Percentiles rank a stretch among this genome's conserved stretches.
These are phyloP conservation scores for Zootoca vivipara DNA, from an alignment of 2,113 vertebrate genomes.

Conservation along the genomic window DNA sequence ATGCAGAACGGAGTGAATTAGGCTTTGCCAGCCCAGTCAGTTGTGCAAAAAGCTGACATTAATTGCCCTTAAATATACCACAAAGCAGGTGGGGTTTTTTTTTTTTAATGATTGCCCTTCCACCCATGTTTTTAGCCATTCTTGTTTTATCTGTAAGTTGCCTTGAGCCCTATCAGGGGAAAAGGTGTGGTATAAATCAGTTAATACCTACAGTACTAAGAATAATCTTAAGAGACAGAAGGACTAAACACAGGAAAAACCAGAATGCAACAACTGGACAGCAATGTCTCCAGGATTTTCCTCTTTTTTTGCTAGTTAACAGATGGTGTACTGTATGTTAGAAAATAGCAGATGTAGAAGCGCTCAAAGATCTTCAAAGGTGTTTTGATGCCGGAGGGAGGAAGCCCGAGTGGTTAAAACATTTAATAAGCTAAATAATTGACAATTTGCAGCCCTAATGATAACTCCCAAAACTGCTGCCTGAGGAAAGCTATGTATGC, in stretches of 20 bases:
- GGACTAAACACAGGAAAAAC: background rate
- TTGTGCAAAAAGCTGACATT: background rate
- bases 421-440: background rate
- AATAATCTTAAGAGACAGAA: background rate
- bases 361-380: background rate
- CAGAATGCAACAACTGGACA: background rate
- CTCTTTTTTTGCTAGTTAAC: background rate
- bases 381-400: background rate
- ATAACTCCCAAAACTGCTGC: background rate
- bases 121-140: no score
- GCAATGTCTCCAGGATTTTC: background rate
- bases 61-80: background rate
- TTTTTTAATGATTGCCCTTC: no score
- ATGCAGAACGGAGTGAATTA: background rate
- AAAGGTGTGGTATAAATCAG: no score
- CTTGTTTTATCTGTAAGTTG: no score
- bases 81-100: background rate
- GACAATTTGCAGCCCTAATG: background rate
- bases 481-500: background rate
- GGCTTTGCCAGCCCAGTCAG: background rate
- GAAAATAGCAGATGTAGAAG: background rate
- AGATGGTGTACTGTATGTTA: background rate
- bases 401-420: background rate
- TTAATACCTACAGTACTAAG: no score
- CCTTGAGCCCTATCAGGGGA: no score